phyloP scores from a whole-genome alignment of 2,113 vertebrate species.

The Poeciliopsis turrubarensis region DNA sequence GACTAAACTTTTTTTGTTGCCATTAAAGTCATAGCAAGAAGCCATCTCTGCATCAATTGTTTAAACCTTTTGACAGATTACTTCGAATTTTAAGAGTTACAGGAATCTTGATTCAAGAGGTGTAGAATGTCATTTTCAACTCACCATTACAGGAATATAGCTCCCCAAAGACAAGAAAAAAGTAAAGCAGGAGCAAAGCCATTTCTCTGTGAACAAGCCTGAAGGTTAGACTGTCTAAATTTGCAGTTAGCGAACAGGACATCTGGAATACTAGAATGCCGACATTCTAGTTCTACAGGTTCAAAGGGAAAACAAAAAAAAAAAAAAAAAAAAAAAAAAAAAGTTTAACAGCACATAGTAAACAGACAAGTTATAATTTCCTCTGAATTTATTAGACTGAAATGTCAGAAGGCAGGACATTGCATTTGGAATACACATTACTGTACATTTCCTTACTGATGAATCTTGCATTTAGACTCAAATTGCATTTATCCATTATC shows the following conservation, averaged over 20 bases:
- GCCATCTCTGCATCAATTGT: no score
- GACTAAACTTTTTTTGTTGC: no score
- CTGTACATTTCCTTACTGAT: no score
- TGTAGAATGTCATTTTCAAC: conserved; percentile 15
- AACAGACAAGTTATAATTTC: not conserved
- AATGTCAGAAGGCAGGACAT: not conserved
- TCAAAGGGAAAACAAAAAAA: not conserved
- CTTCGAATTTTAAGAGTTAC: no score
- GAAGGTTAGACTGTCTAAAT: not conserved
- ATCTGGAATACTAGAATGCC: not conserved
- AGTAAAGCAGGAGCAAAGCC: conserved; percentile 5
- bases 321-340: no score
- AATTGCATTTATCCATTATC: no score
- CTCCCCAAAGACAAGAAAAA: conserved; percentile 21
- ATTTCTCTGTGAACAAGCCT: conserved; percentile 21
- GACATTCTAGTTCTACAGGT: not conserved
- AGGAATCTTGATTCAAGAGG: no score
- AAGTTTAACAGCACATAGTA: no score
- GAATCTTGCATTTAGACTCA: no score
- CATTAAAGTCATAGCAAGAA: no score
- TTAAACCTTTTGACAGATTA: no score
- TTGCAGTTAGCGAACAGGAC: not conserved
- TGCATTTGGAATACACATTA: not conserved
- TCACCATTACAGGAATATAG: conserved; percentile 35
- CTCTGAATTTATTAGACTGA: not conserved